Base-by-base conservation (phyloP, 2,888 invertebrate species). In the Mythimna ferrago region DNA sequence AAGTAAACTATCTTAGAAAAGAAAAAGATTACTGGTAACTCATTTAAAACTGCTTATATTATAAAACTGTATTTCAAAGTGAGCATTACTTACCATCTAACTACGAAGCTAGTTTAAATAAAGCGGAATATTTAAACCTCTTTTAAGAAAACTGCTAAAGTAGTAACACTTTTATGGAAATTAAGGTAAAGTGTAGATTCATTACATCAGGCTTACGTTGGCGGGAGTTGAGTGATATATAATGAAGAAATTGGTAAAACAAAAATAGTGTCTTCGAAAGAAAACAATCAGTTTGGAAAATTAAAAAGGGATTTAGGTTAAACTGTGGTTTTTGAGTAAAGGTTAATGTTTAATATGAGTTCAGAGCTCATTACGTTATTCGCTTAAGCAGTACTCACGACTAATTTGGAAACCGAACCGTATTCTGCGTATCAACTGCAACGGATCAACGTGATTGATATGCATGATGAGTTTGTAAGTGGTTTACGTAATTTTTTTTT, bases 131-230 rank as follows among this genome's bases (percentile, higher is more conserved):
- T 93, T 92, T 92, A 93, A 94, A 90, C 85, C 89, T 90, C 92
- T 87, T 93, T 88, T 84, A 87, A 92, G 93, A 89, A 93, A 92
- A 92, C 89, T 88, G 86, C 89, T 90, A 86, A 86, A 84, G 86
- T 87, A 87, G 87, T 86, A 89, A 87, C 89, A 92, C 91, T 92
- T 92, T 93, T 90, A 93, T 93, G 93, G 89, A 94, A 93, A 94
- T 93, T 88, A 91, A 89, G 92, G 89, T 87, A 88, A 76, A 91
- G 86, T 90, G 88, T 86, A 86, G 87, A 92, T 91, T 92, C 90
- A 93, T 93, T 93, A 93, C 87, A 91, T 90, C 76, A 87, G 89
- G 91, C 90, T 90, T 80, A 76, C 81, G 71, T 72, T 64, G 16
- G 57, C 54, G 80, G 63, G 71, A 71, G 32, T 77, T 87, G 84